Evolutionary conservation across 2,888 invertebrate species (phyloP).

Genomic region (Gortyna flavago): DNA sequence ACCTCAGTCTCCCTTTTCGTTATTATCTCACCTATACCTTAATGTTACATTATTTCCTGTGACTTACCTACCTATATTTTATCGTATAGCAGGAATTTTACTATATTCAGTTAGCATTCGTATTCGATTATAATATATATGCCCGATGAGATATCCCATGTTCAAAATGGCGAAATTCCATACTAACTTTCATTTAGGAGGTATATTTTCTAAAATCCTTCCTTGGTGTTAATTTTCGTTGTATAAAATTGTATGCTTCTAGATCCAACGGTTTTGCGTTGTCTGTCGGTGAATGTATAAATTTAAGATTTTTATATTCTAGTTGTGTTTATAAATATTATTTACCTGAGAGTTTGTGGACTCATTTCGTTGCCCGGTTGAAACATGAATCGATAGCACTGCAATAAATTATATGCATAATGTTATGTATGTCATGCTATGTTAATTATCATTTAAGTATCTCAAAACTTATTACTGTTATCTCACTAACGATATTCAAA

Average conservation of each 20-base stretch:
- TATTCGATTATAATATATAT: not conserved
- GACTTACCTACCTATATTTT: not conserved
- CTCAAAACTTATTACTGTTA: not conserved
- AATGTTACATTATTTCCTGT: too few relatives aligned
- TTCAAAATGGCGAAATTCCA: not conserved
- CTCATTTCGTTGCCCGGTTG: conserved; percentile 20
- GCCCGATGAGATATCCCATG: too few relatives aligned
- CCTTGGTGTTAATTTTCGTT: not conserved
- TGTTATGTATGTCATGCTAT: not conserved
- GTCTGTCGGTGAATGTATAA: not conserved
- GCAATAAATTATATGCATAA: conserved; percentile 20
- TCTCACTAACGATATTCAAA: not conserved
- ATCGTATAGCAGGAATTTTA: not conserved
- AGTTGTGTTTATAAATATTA: not conserved
- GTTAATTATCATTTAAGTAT: not conserved
- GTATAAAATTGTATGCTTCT: not conserved
- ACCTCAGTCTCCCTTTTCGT: too few relatives aligned
- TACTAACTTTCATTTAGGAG: not conserved
- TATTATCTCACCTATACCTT: not conserved
- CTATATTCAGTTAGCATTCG: not conserved
- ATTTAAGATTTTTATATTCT: not conserved
- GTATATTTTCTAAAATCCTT: not conserved
- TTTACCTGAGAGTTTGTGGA: conserved; percentile 29
- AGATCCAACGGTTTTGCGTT: not conserved
- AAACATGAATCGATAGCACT: conserved; percentile 30